A percentile compares a stretch with the other conserved stretches of the same genome.
phyloP scores from a whole-genome alignment of 2,797 vertebrate species.

The Odontamblyopus rebecca region DNA sequence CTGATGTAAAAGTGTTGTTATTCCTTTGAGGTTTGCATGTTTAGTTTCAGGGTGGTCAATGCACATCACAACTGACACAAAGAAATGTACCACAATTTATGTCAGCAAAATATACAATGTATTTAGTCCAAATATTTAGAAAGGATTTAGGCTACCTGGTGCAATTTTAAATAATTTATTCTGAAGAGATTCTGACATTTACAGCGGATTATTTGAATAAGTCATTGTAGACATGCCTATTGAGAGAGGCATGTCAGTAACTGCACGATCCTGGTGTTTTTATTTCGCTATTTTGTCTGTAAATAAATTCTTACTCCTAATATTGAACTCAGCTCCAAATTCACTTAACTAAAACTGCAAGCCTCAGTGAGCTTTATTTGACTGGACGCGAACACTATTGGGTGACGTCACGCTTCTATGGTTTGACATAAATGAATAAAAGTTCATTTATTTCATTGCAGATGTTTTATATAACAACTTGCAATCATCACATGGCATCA shows the following conservation, averaged over 20 bases:
- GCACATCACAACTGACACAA: background rate
- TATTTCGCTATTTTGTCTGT: no score
- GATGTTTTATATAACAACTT: no score
- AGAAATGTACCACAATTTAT: slow-evolving; percentile 1
- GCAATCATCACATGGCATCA: no score
- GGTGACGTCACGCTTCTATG: no score
- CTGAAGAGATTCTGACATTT: background rate
- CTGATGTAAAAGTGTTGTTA: background rate
- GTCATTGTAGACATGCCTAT: background rate
- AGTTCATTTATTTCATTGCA: no score
- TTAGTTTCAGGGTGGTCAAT: slow-evolving; percentile 3
- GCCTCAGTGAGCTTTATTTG: no score
- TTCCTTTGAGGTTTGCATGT: background rate
- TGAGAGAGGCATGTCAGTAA: background rate
- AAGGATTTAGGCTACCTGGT: background rate
- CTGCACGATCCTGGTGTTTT: no score
- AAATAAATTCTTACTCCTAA: no score
- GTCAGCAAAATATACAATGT: background rate
- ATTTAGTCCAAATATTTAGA: background rate
- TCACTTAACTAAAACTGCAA: no score
- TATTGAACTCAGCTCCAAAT: no score
- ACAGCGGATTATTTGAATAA: background rate
- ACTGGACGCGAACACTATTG: no score
- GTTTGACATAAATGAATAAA: no score
- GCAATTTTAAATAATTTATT: background rate